Conservation (phyloP, 23 tunicate genomes). For the Diplosoma virens region DNA sequence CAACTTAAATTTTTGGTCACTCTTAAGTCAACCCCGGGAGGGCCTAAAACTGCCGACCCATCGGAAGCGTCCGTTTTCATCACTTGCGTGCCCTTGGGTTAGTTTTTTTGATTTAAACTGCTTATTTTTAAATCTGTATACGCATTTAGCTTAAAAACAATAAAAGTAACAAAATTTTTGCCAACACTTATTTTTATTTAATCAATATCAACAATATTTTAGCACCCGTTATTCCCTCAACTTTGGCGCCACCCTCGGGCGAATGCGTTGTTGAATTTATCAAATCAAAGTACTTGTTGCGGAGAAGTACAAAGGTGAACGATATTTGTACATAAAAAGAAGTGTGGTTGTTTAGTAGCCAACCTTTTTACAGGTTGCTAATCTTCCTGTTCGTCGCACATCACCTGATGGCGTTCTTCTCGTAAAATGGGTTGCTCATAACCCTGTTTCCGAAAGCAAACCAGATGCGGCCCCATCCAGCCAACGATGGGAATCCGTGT, state of each 20-base stretch:
- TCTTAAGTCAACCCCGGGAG: slow-evolving; percentile 79
- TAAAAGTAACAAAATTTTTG: background rate
- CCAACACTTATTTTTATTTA: no score
- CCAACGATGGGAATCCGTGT: background rate
- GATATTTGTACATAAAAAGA: no score
- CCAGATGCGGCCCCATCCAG: background rate
- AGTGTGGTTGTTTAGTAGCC: no score
- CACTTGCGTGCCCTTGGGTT: slow-evolving; percentile 65
- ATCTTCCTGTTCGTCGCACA: slow-evolving; percentile 52
- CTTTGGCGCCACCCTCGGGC: slow-evolving; percentile 69
- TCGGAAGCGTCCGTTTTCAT: slow-evolving; percentile 62
- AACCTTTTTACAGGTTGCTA: slow-evolving; percentile 42
- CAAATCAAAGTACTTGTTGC: slow-evolving; percentile 64
- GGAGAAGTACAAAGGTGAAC: slow-evolving; percentile 86
- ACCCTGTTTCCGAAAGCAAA: background rate
- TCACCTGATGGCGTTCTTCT: slow-evolving; percentile 47
- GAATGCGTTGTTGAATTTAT: slow-evolving; percentile 75
- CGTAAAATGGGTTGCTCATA: slow-evolving; percentile 52
- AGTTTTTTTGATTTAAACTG: background rate
- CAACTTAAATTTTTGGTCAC: slow-evolving; percentile 52
- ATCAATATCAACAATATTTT: background rate
- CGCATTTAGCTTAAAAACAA: background rate
- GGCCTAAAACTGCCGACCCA: slow-evolving; percentile 65
- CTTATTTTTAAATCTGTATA: background rate
- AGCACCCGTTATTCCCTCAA: slow-evolving; percentile 58